Conservation (phyloP, 2,888 invertebrate species). For the Pammene fasciana region DNA sequence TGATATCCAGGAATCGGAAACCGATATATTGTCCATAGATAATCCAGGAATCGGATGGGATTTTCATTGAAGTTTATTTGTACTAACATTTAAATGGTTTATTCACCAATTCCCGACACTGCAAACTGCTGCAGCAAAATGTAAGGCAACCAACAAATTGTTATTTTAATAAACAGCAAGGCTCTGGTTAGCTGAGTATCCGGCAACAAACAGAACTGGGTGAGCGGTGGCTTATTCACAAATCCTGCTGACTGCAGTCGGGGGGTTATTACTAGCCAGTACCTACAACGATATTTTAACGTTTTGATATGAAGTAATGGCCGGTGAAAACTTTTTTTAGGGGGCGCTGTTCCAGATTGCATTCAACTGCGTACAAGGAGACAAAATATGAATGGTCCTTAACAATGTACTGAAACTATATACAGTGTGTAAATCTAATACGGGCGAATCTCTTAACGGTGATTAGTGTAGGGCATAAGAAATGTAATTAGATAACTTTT, state of each 20-base stretch:
- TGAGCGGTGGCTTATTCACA: slow-evolving; percentile 72
- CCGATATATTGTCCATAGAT: too few species aligned
- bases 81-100: not conserved
- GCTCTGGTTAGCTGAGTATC: slow-evolving; percentile 61
- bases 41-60: too few species aligned
- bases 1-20: too few species aligned
- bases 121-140: slow-evolving; percentile 24
- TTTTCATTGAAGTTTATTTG: not conserved
- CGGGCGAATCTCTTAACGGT: too few species aligned
- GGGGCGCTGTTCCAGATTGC: too few species aligned
- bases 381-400: too few species aligned
- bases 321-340: too few species aligned
- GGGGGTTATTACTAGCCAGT: slow-evolving; percentile 43
- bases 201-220: slow-evolving; percentile 70
- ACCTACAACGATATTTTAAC: slow-evolving; percentile 47
- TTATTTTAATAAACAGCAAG: slow-evolving; percentile 60
- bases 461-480: too few species aligned
- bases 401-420: too few species aligned
- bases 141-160: slow-evolving; percentile 44
- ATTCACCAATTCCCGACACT: slow-evolving; percentile 17
- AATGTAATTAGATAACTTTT: too few species aligned
- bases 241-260: slow-evolving; percentile 72
- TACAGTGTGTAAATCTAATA: too few species aligned
- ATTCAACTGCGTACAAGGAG: too few species aligned
- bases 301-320: slow-evolving; percentile 27